Percentiles rank a stretch among this genome's conserved stretches.
Evolutionary conservation across 2,113 vertebrate species (phyloP).

Genomic region (Chrysochloris asiatica): DNA sequence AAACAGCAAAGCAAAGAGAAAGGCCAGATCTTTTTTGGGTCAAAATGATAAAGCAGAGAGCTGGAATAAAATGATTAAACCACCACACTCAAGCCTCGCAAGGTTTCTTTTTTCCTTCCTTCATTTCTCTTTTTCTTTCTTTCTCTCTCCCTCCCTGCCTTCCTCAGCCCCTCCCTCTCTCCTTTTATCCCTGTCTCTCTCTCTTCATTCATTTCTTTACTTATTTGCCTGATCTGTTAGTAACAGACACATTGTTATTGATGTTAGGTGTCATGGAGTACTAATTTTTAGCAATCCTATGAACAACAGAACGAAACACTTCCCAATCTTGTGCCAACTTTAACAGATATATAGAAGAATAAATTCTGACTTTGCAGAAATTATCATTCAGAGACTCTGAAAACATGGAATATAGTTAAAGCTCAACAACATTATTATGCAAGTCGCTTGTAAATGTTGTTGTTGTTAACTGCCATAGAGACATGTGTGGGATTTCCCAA

Average conservation of each 20-base stretch:
- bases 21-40: background rate
- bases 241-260: background rate
- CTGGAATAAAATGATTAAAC: constrained; percentile 40
- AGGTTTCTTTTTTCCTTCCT: background rate
- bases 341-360: background rate
- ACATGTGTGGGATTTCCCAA: too few relatives aligned
- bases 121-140: too few relatives aligned
- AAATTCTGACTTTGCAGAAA: constrained; percentile 51
- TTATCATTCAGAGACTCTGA: background rate
- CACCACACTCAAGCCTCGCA: background rate
- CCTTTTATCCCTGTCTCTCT: too few relatives aligned
- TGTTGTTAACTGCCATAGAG: too few relatives aligned
- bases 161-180: too few relatives aligned
- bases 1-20: background rate
- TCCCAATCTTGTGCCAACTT: too few relatives aligned
- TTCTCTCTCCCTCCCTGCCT: too few relatives aligned
- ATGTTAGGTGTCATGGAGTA: too few relatives aligned
- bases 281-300: too few relatives aligned
- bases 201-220: background rate
- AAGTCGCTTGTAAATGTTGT: background rate
- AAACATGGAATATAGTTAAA: background rate
- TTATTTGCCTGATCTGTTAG: background rate
- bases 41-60: constrained; percentile 4
- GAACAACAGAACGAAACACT: too few relatives aligned
- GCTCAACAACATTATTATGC: background rate